Evolutionary conservation across 2,888 invertebrate species (phyloP), one percentile per base, ranked within the genome.

Genomic region (Caenorhabditis sulstoni): DNA sequence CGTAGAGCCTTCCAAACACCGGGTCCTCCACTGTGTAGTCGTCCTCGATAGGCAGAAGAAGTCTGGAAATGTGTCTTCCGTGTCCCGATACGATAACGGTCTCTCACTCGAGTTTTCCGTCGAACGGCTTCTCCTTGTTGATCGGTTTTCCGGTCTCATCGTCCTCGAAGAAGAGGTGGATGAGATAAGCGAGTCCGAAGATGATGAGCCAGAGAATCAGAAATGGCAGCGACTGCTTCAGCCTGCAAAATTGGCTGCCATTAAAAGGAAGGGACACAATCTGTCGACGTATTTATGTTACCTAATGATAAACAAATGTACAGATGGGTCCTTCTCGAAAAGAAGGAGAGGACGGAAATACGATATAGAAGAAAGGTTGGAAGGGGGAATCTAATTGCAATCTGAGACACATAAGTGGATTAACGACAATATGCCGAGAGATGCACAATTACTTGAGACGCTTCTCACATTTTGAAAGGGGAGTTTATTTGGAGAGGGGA

Each of bases 21-120:
- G 79, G 79, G 50, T 79, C 79, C 53, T 79, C 79, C 39, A 79
- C 79, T 39, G 67, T 79, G 55, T 68, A 64, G 64, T 79, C 79
- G 64, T 73, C 59, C 44, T 58, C 64, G 50, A 47, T 64, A 18
- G 79, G 79, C 20, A 79, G 67, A 12, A 74, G 52, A 20, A 78
- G 65, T 50, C 77, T 78, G 77, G 9, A 77, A 68, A 20, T 29
- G 8, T n/a, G n/a, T n/a, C n/a, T n/a, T n/a, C n/a, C n/a, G 18
- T 18, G 7, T 53, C 16, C 29, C 11, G 41, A 52, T n/a, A n/a
- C n/a, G n/a, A n/a, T n/a, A n/a, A n/a, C n/a, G n/a, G n/a, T n/a
- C n/a, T n/a, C 22, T 39, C 12, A 78, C 71, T 78, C 66, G 12
- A 67, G 39, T 41, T 64, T 53, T 49, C 64, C 66, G 20, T 50